Evolutionary conservation across 1,140 invertebrate genomes (phyloP), one percentile per base, ranked within the genome.

Genomic region (Trichoplusia ni): DNA sequence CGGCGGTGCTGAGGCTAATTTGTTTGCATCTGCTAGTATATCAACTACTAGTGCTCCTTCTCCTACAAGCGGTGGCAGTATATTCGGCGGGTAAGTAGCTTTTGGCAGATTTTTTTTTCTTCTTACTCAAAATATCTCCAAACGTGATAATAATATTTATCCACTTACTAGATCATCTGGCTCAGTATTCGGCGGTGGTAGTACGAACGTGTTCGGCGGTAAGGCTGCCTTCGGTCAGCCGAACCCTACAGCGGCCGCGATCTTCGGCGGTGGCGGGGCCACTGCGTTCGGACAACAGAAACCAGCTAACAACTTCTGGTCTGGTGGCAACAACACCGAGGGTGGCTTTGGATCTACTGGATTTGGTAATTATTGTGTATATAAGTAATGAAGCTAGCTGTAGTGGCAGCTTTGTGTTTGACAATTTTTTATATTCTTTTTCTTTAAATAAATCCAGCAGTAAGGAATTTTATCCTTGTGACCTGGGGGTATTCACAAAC

Each of bases 11-110:
- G 83, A 82, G 49, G 49, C 71, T 1, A 84, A 79, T 66, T 60
- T 88, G 58, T 88, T 86, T 49, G 82, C 82, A 1, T 64, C 83
- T 0, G 85, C 80, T 4, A 88, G 77, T 67, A 89, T 89, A 60
- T 88, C 84, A 2, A 86, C 84, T 5, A 88, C 84, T 0, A 83
- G 64, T 29, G 77, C 82, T 1, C 56, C 79, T 3, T 66, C 82
- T 2, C 79, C 69, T 16, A 58, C 66, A 0, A 82, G 67, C 44
- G 75, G 75, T 7, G 86, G 85, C 35, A 86, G 66, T 66, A 81
- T 89, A 31, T 89, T 89, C 67, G 84, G 86, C 5, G 72, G 82
- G 84, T 87, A 67, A 77, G 68, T 49, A 37, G 42, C 16, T 25
- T 14, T 21, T 46, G 23, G n/a, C 14, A 18, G 6, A 40, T 42